These are phyloP conservation scores for Fissipunctia ypsillon DNA, from an alignment of 2,888 invertebrate species.

Conservation along the genomic window DNA sequence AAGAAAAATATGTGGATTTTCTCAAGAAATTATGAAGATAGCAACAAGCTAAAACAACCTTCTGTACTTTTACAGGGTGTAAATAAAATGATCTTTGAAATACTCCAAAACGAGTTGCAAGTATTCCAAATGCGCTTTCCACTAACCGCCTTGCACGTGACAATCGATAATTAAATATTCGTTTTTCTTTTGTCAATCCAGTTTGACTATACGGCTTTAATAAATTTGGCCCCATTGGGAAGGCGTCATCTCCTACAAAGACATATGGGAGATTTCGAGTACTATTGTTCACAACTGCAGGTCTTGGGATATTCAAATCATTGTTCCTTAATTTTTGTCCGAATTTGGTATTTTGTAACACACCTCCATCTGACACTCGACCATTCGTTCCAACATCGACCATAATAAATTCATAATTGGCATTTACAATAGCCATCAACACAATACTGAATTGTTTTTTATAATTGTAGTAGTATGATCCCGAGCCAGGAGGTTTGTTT, in stretches of 20 bases:
- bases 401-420: slow-evolving; percentile 31
- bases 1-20: slow-evolving; percentile 21
- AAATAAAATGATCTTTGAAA: slow-evolving; percentile 44
- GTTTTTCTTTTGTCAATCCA: slow-evolving; percentile 39
- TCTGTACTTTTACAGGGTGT: slow-evolving; percentile 37
- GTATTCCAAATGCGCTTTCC: slow-evolving; percentile 42
- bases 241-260: slow-evolving; percentile 50
- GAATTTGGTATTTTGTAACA: slow-evolving; percentile 25
- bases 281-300: too few species aligned
- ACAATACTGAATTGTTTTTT: too few species aligned
- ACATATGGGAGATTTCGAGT: too few species aligned
- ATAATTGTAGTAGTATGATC: slow-evolving; percentile 16
- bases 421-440: slow-evolving; percentile 24
- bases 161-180: slow-evolving; percentile 44
- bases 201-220: slow-evolving; percentile 26
- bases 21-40: slow-evolving; percentile 42
- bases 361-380: slow-evolving; percentile 29
- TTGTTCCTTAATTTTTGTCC: slow-evolving; percentile 17
- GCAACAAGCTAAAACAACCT: slow-evolving; percentile 44
- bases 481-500: neutral
- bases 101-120: slow-evolving; percentile 47
- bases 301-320: too few species aligned
- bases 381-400: slow-evolving; percentile 27
- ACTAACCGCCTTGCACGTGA: too few species aligned
- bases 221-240: slow-evolving; percentile 35